Evolutionary conservation across 30 jellyfish, hydroid and myxozoan genomes (phyloP).

Genomic region (Cassiopea andromeda): DNA sequence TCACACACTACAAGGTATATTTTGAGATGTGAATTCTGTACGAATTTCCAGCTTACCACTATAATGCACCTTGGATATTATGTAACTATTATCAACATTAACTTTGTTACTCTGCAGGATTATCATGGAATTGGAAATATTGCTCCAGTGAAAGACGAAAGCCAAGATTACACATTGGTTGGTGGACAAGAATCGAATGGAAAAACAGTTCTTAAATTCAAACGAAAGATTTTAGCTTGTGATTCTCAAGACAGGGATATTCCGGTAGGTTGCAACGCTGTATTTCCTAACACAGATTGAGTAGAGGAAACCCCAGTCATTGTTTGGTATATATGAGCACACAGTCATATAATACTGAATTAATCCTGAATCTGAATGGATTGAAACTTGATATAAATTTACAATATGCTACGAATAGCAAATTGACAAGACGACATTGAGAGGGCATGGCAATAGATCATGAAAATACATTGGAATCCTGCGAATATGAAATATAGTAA

Average conservation of each 20-base stretch:
- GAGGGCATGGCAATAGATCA: no score
- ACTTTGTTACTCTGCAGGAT: constrained; percentile 21
- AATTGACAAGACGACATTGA: no score
- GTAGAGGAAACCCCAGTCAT: not conserved
- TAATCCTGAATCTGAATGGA: no score
- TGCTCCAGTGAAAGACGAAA: constrained; percentile 25
- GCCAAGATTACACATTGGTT: constrained; percentile 35
- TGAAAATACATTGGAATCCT: no score
- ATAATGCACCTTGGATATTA: not conserved
- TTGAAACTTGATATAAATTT: no score
- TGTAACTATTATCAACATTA: no score
- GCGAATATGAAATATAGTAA: no score
- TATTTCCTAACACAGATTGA: not conserved
- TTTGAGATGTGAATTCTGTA: not conserved
- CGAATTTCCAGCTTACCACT: not conserved
- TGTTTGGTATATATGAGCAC: not conserved
- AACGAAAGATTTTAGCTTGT: constrained; percentile 15
- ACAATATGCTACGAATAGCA: no score
- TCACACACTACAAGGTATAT: no score
- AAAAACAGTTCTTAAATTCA: constrained; percentile 18
- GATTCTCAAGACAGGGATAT: constrained; percentile 32
- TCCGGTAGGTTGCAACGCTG: not conserved
- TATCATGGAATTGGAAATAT: constrained; percentile 10
- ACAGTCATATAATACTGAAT: no score
- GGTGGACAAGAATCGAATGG: constrained; percentile 32